Evolutionary conservation across 1,140 invertebrate genomes (phyloP).

Genomic region (Drosophila arizonae): DNA sequence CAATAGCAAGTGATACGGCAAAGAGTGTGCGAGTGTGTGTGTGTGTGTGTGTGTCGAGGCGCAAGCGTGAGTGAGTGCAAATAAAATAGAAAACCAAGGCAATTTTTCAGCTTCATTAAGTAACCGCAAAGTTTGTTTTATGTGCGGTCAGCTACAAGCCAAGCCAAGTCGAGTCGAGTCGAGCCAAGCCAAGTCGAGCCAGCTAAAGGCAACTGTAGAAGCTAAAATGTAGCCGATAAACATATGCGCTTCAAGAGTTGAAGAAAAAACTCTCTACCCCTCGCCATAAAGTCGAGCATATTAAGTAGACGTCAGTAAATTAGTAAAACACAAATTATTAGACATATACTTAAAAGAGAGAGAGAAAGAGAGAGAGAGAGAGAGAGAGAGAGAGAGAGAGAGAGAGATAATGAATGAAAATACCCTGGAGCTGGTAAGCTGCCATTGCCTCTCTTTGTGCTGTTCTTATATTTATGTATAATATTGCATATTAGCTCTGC

Average conservation of each 20-base stretch:
- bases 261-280: conserved; percentile 11
- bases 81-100: conserved; percentile 67
- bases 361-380: background rate
- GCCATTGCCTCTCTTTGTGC: no score
- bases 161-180: conserved; percentile 2
- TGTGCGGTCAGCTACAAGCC: conserved; percentile 55
- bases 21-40: background rate
- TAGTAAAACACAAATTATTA: conserved; percentile 16
- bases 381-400: background rate
- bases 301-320: conserved; percentile 36
- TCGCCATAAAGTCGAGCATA: conserved; percentile 3
- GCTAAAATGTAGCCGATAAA: conserved; percentile 44
- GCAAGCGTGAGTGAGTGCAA: conserved; percentile 41
- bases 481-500: no score
- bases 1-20: conserved; percentile 26
- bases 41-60: background rate
- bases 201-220: conserved; percentile 16
- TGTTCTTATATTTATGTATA: no score
- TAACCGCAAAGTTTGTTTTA: conserved; percentile 73
- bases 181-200: background rate
- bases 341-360: background rate
- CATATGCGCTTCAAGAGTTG: conserved; percentile 39
- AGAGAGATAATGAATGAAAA: background rate
- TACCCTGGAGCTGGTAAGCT: background rate
- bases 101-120: conserved; percentile 75